Conservation (phyloP, 2,113 vertebrate genomes). For the Corvus moneduloides region DNA sequence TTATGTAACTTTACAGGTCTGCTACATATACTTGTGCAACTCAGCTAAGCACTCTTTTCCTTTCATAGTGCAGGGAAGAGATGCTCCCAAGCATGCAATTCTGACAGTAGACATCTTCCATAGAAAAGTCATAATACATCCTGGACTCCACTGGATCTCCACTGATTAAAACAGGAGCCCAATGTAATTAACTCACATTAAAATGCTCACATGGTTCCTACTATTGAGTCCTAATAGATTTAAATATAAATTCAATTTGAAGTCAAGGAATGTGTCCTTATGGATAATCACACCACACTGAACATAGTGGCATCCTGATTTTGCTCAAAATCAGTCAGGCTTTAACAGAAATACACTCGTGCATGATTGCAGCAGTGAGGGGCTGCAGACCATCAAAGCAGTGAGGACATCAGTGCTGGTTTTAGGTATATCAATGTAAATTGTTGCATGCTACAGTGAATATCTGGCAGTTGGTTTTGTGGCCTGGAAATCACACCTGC, state of each 20-base stretch:
- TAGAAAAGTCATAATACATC: not conserved
- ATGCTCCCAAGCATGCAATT: not conserved
- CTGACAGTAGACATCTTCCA: not conserved
- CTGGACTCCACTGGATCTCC: not conserved
- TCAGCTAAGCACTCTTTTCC: not conserved
- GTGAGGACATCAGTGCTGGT: not conserved
- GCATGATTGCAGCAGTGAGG: not conserved
- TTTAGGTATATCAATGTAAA: not conserved
- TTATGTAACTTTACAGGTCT: not conserved
- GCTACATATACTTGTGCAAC: not conserved
- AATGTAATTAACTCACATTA: not conserved
- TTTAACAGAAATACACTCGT: not conserved
- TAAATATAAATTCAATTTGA: not conserved
- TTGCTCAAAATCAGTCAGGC: not conserved
- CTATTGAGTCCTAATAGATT: not conserved
- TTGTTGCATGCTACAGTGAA: not conserved
- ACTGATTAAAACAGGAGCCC: not conserved
- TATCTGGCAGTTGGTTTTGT: not conserved
- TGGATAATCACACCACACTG: not conserved
- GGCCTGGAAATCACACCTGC: not conserved
- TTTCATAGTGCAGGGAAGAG: not conserved
- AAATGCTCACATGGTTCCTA: not conserved
- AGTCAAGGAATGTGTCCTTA: not conserved
- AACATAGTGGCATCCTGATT: not conserved
- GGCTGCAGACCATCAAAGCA: not conserved